Evolutionary conservation across 2,888 invertebrate genomes (phyloP).

Genomic region (Periphyllus acericola): DNA sequence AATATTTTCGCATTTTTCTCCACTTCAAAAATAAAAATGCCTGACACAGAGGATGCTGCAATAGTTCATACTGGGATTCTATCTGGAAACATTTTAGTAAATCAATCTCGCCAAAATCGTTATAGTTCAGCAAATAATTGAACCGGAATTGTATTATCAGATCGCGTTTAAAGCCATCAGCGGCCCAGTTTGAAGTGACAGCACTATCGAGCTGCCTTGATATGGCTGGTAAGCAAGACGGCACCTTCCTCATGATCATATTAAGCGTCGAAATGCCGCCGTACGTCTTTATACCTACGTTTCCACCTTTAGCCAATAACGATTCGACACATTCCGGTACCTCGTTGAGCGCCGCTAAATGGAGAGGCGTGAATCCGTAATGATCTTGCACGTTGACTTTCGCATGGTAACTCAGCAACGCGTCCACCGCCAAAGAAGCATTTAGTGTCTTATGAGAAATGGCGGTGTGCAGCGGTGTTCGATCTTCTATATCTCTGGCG

Average conservation of each 20-base stretch:
- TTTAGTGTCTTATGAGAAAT: conserved; percentile 85
- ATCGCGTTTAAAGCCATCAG: conserved; percentile 48
- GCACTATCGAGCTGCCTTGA: conserved; percentile 84
- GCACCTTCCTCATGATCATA: conserved; percentile 86
- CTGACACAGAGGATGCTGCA: conserved; percentile 86
- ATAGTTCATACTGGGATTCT: conserved; percentile 87
- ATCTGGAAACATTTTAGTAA: conserved; percentile 88
- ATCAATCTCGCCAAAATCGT: conserved; percentile 76
- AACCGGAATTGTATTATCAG: conserved; percentile 49
- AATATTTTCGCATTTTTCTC: conserved; percentile 90
- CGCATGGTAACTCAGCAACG: conserved; percentile 81
- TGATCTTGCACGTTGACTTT: conserved; percentile 86
- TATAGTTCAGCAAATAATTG: conserved; percentile 28
- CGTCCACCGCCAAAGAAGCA: conserved; percentile 81
- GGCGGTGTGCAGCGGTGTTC: conserved; percentile 81
- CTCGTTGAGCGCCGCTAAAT: conserved; percentile 58
- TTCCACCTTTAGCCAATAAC: conserved; percentile 32
- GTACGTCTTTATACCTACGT: conserved; percentile 68
- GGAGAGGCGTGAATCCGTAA: conserved; percentile 71
- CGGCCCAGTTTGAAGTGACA: conserved; percentile 67
- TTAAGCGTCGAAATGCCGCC: conserved; percentile 87
- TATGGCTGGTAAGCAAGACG: conserved; percentile 84
- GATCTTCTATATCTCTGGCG: conserved; percentile 81
- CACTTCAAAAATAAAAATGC: conserved; percentile 89
- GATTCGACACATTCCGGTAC: conserved; percentile 56